Evolutionary conservation across 2,888 invertebrate species (phyloP).

Genomic region (Watsonalla binaria): DNA sequence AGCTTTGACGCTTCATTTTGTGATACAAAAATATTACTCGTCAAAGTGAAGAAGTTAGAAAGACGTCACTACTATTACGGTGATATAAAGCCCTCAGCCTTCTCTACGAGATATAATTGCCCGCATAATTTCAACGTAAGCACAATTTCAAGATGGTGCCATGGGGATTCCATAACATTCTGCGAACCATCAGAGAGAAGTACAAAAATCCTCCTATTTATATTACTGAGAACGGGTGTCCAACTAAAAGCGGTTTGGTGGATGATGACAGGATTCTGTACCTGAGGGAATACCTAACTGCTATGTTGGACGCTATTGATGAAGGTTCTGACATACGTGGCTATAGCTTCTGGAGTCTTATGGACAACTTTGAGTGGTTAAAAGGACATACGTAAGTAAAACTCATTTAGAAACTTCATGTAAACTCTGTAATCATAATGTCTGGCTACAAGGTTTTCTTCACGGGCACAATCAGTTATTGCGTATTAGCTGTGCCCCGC

Average conservation of each 20-base stretch:
- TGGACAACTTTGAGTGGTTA: not conserved
- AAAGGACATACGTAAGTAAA: not conserved
- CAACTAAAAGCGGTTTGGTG: not conserved
- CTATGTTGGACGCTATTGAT: not conserved
- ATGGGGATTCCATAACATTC: not conserved
- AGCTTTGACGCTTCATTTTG: too few relatives aligned
- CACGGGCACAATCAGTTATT: too few relatives aligned
- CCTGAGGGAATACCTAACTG: not conserved
- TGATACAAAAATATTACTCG: too few relatives aligned
- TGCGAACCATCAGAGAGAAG: not conserved
- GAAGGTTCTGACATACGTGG: not conserved
- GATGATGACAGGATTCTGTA: not conserved
- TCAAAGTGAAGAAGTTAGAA: too few relatives aligned
- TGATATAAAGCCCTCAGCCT: too few relatives aligned
- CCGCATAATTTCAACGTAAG: too few relatives aligned
- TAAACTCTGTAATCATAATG: too few relatives aligned
- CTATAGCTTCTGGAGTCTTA: not conserved
- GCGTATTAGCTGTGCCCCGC: too few relatives aligned
- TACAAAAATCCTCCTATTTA: not conserved
- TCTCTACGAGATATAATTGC: too few relatives aligned
- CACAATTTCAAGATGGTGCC: not conserved
- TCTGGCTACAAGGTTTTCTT: too few relatives aligned
- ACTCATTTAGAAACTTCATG: too few relatives aligned
- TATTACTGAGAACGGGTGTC: not conserved
- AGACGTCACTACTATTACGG: too few relatives aligned